Base-by-base conservation (phyloP, 2,888 invertebrate genomes). In the Thera obeliscata region DNA sequence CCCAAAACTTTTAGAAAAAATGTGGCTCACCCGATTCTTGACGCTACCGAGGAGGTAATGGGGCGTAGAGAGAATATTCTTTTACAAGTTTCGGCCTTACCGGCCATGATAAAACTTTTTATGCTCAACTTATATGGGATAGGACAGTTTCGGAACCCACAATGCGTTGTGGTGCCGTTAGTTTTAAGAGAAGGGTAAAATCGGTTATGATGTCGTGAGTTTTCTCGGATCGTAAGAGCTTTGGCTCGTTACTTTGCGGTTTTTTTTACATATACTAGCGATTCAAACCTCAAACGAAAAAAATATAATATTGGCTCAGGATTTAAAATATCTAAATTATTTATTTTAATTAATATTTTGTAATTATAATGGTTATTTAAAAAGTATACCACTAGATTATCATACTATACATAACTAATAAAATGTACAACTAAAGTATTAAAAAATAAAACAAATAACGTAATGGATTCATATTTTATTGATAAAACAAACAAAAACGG, bases 31-130 rank as follows among this genome's bases (percentile, higher is more conserved):
- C 74, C 78, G 64, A 79, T 76, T 74, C 76, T 74, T 55, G 64
- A 66, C 66, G 56, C 62, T 56, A 61, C 61, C 68, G 64, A 70
- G 63, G 77, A 81, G 81, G 88, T 91, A 92, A 93, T 92, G 91
- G 88, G 69, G 83, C 90, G 87, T 82, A 78, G 77, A 84, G 85
- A 79, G 87, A 86, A 87, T 87, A 87, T 87, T 86, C 86, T 89
- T 86, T 81, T 80, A 82, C 84, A 91, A 90, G 85, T 90, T 88
- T 81, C 76, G 76, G 79, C 80, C 78, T 60, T 80, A 84, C 88
- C 85, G 85, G 81, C 79, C 80, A 85, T 88, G 89, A 91, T 90
- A 90, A 90, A 92, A 92, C 84, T 92, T 93, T 91, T 90, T 90
- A 91, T 90, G 87, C 86, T 83, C 86, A 87, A 85, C 85, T 90